phyloP scores from a whole-genome alignment of 1,140 invertebrate genomes.

The Zophobas morio region DNA sequence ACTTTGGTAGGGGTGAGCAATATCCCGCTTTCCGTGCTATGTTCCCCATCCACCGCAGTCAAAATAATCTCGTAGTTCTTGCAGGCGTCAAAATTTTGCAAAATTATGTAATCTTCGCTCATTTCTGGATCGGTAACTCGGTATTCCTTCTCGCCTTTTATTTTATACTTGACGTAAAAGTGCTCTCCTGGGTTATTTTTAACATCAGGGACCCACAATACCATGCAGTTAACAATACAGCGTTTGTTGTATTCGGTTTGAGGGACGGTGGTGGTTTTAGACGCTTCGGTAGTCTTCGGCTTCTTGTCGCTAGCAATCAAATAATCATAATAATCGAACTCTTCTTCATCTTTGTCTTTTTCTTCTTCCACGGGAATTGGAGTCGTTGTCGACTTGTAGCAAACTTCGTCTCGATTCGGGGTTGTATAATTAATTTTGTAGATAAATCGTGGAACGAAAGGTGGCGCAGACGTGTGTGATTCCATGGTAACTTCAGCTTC shows the following conservation, averaged over 20 bases:
- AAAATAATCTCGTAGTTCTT: constrained; percentile 91
- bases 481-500: constrained; percentile 54
- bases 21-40: constrained; percentile 78
- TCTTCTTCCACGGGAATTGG: background rate
- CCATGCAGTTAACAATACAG: constrained; percentile 81
- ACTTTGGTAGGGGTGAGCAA: constrained; percentile 57
- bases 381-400: constrained; percentile 44
- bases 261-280: constrained; percentile 27
- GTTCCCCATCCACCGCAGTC: constrained; percentile 92
- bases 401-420: constrained; percentile 47
- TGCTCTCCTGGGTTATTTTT: constrained; percentile 85
- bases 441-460: constrained; percentile 55
- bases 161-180: constrained; percentile 90
- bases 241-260: constrained; percentile 61
- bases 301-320: constrained; percentile 45
- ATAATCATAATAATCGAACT: constrained; percentile 54
- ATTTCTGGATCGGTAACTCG: constrained; percentile 76
- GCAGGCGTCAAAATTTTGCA: constrained; percentile 86
- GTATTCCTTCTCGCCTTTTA: constrained; percentile 78
- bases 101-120: constrained; percentile 73
- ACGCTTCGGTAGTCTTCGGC: constrained; percentile 25
- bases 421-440: constrained; percentile 58
- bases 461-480: constrained; percentile 52
- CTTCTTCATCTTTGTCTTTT: constrained; percentile 10
- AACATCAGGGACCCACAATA: constrained; percentile 86